Conservation (phyloP, 2,113 vertebrate species). For the Promerops cafer region DNA sequence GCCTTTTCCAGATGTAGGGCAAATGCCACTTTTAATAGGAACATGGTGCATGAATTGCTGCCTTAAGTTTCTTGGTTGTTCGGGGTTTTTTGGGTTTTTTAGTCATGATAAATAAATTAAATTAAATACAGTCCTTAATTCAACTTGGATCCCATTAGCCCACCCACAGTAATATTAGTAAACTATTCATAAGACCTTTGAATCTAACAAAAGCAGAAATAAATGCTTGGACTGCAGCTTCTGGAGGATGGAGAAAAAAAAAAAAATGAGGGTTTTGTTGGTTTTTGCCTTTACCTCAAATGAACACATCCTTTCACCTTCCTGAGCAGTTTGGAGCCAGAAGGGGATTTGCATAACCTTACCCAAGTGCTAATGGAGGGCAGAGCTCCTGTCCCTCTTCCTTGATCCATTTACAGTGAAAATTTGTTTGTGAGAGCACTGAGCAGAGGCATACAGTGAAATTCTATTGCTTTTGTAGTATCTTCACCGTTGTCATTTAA, state of each 20-base stretch:
- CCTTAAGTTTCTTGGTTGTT: background rate
- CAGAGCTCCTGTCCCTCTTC: background rate
- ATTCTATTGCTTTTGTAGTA: background rate
- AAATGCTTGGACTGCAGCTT: background rate
- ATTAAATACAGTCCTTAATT: background rate
- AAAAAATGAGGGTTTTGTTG: accelerated
- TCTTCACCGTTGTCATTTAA: background rate
- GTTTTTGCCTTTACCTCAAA: background rate
- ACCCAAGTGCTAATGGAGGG: accelerated
- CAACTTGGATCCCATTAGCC: background rate
- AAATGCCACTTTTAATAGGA: background rate
- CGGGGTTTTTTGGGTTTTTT: accelerated
- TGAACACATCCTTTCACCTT: background rate
- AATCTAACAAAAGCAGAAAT: background rate
- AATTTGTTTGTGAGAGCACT: background rate
- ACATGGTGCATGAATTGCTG: background rate
- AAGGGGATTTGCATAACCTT: background rate
- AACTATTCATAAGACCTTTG: background rate
- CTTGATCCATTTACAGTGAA: background rate
- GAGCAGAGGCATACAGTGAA: background rate
- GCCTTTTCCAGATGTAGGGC: background rate
- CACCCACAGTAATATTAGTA: background rate
- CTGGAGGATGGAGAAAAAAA: background rate
- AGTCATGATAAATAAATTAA: background rate
- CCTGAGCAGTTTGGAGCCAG: accelerated